Base-by-base conservation (phyloP, 2,888 invertebrate genomes). In the Diachrysia chrysitis region DNA sequence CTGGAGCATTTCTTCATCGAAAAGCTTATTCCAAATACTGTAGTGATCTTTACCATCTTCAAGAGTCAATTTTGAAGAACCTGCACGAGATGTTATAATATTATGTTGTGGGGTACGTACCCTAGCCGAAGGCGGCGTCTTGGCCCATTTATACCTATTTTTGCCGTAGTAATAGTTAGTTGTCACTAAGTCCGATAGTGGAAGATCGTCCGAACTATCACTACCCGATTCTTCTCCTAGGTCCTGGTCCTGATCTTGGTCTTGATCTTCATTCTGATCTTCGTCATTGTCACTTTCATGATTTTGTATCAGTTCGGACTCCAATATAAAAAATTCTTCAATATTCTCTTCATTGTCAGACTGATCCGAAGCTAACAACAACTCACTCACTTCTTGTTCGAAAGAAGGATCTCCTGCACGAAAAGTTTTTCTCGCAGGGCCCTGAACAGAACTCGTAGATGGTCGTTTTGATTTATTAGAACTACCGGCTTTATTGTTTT, bases 11-110 rank as follows among this genome's bases (percentile, higher is more conserved):
- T 63, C 58, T 19, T 32, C 23, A 29, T 63, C 59, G 60, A 68
- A 68, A 12, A 63, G 16, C 42, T 63, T 63, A 48, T 60, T 12
- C 69, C 69, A 65, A 55, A 69, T 60, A 16, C 25, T 58, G 12
- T 59, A 17, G 10, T 21, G 60, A 4, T 48, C 53, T 51, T 48
- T 56, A 0, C 10, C 35, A 21, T 58, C 58, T 0, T 32, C 56
- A 2, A 1, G 23, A 23, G 48, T 37, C 57, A 63, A 23, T 21
- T 58, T 51, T 23, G 12, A 23, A 23, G 51, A n/a, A 21, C 21
- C 35, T 12, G n/a, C 9, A n/a, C n/a, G n/a, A n/a, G n/a, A 1
- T 14, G 21, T 21, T 14, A 53, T 17, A 17, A 58, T 64, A 54
- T 58, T 64, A 58, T 54, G 58, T 21, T 54, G 58, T 12, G 17